These are phyloP conservation scores for Micrasema longulum DNA, from an alignment of 1,140 invertebrate genomes.

Conservation along the genomic window DNA sequence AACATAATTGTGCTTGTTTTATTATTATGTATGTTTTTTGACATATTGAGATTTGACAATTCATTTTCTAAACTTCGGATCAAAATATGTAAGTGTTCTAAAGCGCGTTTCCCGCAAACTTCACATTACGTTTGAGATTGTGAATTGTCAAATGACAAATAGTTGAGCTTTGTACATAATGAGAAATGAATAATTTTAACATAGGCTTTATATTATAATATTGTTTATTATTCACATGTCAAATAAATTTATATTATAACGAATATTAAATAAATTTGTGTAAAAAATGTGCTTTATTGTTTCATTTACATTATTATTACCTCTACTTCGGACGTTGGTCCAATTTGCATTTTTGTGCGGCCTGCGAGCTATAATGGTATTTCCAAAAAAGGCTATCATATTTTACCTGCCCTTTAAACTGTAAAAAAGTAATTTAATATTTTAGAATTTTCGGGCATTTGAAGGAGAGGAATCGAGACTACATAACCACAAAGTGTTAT, in stretches of 20 bases:
- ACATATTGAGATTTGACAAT: constrained; percentile 1
- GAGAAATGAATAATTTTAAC: constrained; percentile 46
- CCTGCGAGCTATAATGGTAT: too few relatives aligned
- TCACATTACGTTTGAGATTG: too few relatives aligned
- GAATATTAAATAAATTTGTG: constrained; percentile 53
- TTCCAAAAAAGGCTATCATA: too few relatives aligned
- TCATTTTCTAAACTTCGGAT: neutral
- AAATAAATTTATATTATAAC: constrained; percentile 52
- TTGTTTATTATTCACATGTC: constrained; percentile 51
- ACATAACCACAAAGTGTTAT: too few relatives aligned
- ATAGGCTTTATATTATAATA: constrained; percentile 48
- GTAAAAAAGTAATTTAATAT: too few relatives aligned
- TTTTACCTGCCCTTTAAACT: too few relatives aligned
- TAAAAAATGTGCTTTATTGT: constrained; percentile 43
- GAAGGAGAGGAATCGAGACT: too few relatives aligned
- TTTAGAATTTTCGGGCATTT: too few relatives aligned
- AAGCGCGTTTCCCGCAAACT: too few relatives aligned
- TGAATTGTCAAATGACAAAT: neutral
- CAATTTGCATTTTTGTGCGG: too few relatives aligned
- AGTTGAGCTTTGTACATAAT: constrained; percentile 28
- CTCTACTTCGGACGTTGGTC: too few relatives aligned
- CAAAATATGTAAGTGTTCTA: neutral
- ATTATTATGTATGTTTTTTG: constrained; percentile 5
- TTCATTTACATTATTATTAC: constrained; percentile 18
- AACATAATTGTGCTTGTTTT: neutral